A percentile compares a stretch with the other conserved stretches of the same genome.
phyloP scores from a whole-genome alignment of 2,797 vertebrate species.

The Gadopsis marmoratus region DNA sequence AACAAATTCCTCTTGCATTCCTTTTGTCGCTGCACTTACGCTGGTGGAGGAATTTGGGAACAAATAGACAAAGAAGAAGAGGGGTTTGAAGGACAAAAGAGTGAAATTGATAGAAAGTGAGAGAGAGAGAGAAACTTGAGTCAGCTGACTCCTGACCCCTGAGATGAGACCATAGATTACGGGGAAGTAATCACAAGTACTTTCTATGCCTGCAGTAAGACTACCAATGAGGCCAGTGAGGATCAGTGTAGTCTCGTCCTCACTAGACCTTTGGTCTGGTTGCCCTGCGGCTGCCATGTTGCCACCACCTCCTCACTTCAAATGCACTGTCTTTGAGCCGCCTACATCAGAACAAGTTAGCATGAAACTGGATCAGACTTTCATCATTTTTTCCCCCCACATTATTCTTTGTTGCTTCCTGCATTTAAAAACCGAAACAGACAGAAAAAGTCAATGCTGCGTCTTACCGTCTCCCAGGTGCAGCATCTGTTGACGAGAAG shows the following conservation, averaged over 20 bases:
- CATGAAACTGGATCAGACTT: conserved; percentile 12
- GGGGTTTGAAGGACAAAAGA: neutral
- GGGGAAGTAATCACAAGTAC: conserved; percentile 51
- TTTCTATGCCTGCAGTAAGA: conserved; percentile 52
- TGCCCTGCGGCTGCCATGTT: conserved; percentile 15
- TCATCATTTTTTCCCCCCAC: neutral
- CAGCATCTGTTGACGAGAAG: conserved; percentile 80
- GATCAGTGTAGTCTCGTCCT: conserved; percentile 42
- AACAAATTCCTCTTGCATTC: conserved; percentile 2
- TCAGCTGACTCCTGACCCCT: conserved; percentile 55
- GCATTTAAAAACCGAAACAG: neutral
- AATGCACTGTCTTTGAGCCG: conserved; percentile 3
- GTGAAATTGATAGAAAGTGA: conserved; percentile 25
- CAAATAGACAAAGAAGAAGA: conserved; percentile 12
- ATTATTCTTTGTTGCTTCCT: neutral
- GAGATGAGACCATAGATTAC: conserved; percentile 67
- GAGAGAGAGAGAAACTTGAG: conserved; percentile 58
- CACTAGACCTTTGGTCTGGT: conserved; percentile 6
- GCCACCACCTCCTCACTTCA: conserved; percentile 17
- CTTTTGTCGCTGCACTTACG: conserved; percentile 1
- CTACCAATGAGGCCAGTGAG: conserved; percentile 46
- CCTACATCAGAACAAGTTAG: neutral
- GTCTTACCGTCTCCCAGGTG: conserved; percentile 83
- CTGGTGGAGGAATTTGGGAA: conserved; percentile 12
- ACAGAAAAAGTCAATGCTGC: conserved; percentile 1